Percentiles rank a stretch among this genome's conserved stretches.
These are phyloP conservation scores for Neogobius melanostomus DNA, from an alignment of 2,113 vertebrate species.

Conservation along the genomic window DNA sequence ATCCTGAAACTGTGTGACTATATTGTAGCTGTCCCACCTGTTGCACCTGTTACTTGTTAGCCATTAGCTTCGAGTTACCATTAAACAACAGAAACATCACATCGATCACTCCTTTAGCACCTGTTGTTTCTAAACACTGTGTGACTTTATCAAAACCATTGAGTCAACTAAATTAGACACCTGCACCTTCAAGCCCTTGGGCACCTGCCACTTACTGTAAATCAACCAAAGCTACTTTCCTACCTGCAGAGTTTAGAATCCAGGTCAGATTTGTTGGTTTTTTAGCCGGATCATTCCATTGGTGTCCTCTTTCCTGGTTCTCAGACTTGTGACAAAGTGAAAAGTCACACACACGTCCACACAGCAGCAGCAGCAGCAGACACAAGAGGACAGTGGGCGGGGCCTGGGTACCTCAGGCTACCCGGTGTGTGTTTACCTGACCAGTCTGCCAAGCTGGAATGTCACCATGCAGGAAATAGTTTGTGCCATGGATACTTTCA, in stretches of 20 bases:
- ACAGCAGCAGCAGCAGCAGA: conserved; percentile 26
- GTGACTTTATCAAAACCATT: not conserved
- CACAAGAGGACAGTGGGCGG: conserved; percentile 42
- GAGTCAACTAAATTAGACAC: conserved; percentile 22
- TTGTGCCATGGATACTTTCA: conserved; percentile 19
- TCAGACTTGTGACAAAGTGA: not conserved
- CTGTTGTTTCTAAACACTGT: not conserved
- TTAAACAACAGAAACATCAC: conserved; percentile 19
- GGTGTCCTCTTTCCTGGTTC: conserved; percentile 11
- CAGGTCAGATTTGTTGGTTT: not conserved
- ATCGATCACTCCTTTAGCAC: conserved; percentile 5
- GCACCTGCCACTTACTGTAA: too few species aligned
- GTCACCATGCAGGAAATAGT: conserved; percentile 71
- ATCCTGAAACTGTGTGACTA: conserved; percentile 22
- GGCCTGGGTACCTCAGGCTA: conserved; percentile 22
- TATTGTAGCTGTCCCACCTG: conserved; percentile 38
- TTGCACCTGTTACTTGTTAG: conserved; percentile 53
- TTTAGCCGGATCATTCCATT: conserved; percentile 14
- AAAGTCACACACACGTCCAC: conserved; percentile 35
- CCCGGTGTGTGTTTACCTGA: conserved; percentile 46
- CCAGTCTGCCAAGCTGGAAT: conserved; percentile 68
- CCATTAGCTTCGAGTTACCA: conserved; percentile 27
- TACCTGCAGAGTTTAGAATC: not conserved
- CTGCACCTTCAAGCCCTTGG: conserved; percentile 14
- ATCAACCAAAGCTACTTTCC: too few species aligned